These are phyloP conservation scores for Lordiphosa andalusiaca DNA, from an alignment of 2,888 invertebrate genomes.

Conservation along the genomic window DNA sequence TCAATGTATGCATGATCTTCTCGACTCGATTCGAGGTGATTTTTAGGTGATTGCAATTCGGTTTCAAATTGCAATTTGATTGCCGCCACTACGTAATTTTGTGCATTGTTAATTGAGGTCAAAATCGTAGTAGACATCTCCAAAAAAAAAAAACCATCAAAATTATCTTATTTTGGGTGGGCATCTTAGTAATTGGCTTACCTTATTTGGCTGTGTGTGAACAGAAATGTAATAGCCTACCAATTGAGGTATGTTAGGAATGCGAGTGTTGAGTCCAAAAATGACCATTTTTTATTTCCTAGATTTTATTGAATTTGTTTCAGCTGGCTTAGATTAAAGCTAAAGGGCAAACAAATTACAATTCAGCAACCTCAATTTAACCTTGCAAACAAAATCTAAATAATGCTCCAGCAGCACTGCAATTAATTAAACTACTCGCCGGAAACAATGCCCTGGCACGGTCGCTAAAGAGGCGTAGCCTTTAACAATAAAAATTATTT, in stretches of 20 bases:
- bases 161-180: conserved; percentile 18
- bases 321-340: conserved; percentile 27
- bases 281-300: neutral
- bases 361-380: conserved; percentile 31
- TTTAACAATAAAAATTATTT: conserved; percentile 30
- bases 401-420: conserved; percentile 26
- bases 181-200: conserved; percentile 18
- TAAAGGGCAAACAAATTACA: conserved; percentile 31
- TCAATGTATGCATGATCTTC: conserved; percentile 54
- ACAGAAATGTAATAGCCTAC: neutral
- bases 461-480: conserved; percentile 44
- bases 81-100: conserved; percentile 39
- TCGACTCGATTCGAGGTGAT: conserved; percentile 35
- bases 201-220: conserved; percentile 30
- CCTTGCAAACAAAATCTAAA: conserved; percentile 49
- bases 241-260: conserved; percentile 34
- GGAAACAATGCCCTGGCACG: conserved; percentile 47
- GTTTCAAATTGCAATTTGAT: conserved; percentile 68
- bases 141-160: conserved; percentile 34
- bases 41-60: conserved; percentile 22
- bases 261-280: neutral
- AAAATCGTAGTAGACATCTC: conserved; percentile 54
- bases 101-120: conserved; percentile 62
- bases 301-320: conserved; percentile 13
- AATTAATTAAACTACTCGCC: conserved; percentile 47